Evolutionary conservation across 2,113 vertebrate genomes (phyloP).

Genomic region (Motacilla tschutschensis): DNA sequence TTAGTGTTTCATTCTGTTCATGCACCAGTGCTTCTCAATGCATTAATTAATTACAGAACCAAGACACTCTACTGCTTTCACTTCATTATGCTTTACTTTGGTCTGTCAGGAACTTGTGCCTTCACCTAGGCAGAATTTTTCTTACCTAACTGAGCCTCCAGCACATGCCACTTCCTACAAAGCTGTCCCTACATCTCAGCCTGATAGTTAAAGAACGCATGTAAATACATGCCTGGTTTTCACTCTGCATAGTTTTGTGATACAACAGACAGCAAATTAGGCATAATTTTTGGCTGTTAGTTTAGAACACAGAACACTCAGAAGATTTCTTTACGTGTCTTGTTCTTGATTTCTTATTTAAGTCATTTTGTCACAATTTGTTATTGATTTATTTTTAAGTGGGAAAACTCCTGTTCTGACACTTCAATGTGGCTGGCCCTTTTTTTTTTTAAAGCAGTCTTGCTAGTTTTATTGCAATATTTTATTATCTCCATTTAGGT

Average conservation of each 20-base stretch:
- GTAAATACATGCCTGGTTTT: slow-evolving; percentile 28
- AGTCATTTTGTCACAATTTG: neutral
- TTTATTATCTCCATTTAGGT: neutral
- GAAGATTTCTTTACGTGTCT: neutral
- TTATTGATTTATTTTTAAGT: neutral
- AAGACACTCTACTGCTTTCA: neutral
- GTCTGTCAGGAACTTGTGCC: neutral
- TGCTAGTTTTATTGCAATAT: neutral
- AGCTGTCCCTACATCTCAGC: slow-evolving; percentile 16
- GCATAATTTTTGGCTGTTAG: neutral
- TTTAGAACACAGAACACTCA: neutral
- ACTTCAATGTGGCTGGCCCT: neutral
- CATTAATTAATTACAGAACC: neutral
- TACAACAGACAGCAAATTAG: slow-evolving; percentile 5
- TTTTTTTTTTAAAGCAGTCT: neutral
- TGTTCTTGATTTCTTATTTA: neutral
- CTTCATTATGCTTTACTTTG: neutral
- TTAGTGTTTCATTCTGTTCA: neutral
- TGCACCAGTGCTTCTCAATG: neutral
- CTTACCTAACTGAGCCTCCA: neutral
- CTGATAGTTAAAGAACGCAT: slow-evolving; percentile 30
- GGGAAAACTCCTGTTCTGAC: neutral
- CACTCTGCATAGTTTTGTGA: slow-evolving; percentile 27
- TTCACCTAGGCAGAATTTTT: neutral
- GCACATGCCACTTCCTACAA: slow-evolving; percentile 14